Evolutionary conservation across 2,113 vertebrate genomes (phyloP).

Genomic region (Silurus asotus): DNA sequence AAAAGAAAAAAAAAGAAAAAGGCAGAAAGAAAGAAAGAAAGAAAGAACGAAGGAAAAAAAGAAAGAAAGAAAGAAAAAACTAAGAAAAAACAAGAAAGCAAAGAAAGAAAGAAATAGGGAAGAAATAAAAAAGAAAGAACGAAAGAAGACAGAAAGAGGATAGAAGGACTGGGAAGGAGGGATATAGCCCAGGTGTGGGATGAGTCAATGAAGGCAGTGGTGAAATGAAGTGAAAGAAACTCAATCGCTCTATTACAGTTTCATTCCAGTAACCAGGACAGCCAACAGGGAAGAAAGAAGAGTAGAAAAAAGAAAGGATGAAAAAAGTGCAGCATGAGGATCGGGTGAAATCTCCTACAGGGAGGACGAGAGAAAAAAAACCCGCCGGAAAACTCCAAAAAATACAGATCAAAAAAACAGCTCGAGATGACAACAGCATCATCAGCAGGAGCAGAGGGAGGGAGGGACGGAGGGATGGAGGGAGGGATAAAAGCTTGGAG

Average conservation of each 20-base stretch:
- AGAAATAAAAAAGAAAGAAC: not conserved
- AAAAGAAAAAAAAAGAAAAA: constrained; percentile 13
- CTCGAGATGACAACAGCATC: constrained; percentile 52
- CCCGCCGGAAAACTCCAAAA: not conserved
- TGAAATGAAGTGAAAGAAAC: constrained; percentile 30
- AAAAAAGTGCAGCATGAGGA: constrained; percentile 44
- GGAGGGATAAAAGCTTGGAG: not conserved
- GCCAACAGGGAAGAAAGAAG: constrained; percentile 21
- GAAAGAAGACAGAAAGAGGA: constrained; percentile 27
- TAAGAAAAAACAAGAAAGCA: not conserved
- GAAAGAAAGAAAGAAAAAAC: not conserved
- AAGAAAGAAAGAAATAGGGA: not conserved
- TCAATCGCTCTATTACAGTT: constrained; percentile 32
- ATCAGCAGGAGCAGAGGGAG: not conserved
- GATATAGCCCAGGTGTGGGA: constrained; percentile 28
- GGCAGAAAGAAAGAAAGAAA: too few species aligned
- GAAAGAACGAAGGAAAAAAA: too few species aligned
- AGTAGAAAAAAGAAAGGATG: constrained; percentile 35
- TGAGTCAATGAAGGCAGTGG: not conserved
- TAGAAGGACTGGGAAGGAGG: constrained; percentile 12
- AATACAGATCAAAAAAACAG: constrained; percentile 58
- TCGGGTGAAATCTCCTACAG: too few species aligned
- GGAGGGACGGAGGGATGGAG: not conserved
- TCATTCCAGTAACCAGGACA: not conserved
- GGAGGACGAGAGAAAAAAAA: too few species aligned